phyloP scores from a whole-genome alignment of 2,888 invertebrate species.

The Caradrina kadenii region DNA sequence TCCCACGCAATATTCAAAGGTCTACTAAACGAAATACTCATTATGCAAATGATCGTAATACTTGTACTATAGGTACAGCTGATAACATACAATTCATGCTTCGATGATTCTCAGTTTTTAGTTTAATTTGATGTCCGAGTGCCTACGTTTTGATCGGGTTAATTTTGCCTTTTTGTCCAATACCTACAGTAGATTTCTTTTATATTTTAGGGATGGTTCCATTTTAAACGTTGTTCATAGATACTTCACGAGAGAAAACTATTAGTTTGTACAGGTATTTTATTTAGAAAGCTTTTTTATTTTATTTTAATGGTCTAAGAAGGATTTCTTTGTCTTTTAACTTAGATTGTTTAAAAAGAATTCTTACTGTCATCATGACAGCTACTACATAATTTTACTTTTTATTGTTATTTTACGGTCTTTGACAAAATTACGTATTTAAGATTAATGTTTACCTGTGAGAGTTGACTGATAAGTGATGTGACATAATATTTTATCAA shows the following conservation, averaged over 20 bases:
- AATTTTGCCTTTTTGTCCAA: too few species aligned
- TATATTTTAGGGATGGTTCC: too few species aligned
- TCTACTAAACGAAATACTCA: constrained; percentile 35
- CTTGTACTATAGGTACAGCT: constrained; percentile 21
- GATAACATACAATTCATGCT: neutral
- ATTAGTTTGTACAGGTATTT: neutral
- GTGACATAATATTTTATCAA: constrained; percentile 73
- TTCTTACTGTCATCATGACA: constrained; percentile 29
- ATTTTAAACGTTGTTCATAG: too few species aligned
- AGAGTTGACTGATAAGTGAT: constrained; percentile 69
- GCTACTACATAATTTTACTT: constrained; percentile 4
- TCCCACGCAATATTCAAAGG: constrained; percentile 40
- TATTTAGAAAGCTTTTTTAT: constrained; percentile 13
- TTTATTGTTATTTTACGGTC: constrained; percentile 15
- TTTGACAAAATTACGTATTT: neutral
- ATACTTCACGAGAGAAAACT: neutral
- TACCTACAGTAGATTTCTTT: too few species aligned
- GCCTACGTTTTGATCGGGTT: too few species aligned
- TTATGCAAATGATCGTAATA: constrained; percentile 14
- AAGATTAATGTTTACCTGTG: constrained; percentile 59
- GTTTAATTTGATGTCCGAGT: too few species aligned
- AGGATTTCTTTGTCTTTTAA: neutral
- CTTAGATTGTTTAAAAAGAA: constrained; percentile 1
- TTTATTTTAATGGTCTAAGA: neutral
- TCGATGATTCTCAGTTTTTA: neutral